These are phyloP conservation scores for Lophius piscatorius DNA, from an alignment of 2,113 vertebrate genomes.

Conservation along the genomic window DNA sequence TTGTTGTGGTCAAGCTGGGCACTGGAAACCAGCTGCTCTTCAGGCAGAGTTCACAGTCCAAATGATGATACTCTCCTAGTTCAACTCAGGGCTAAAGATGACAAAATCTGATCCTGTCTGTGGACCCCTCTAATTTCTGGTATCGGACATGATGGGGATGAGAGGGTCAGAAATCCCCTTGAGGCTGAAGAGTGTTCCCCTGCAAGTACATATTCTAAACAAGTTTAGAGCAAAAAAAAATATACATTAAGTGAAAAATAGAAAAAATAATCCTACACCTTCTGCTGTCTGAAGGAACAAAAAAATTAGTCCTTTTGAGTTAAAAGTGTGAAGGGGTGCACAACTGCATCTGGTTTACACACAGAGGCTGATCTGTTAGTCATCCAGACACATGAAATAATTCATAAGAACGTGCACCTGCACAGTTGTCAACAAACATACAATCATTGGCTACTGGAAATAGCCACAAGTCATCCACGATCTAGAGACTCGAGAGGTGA, in stretches of 20 bases:
- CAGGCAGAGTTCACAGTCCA: no score
- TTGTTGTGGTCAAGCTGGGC: no score
- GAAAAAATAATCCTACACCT: neutral
- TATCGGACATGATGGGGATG: no score
- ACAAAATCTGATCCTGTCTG: no score
- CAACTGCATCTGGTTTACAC: neutral
- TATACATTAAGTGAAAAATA: neutral
- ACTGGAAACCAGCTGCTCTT: no score
- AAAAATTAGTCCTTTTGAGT: neutral
- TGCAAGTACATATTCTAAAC: no score
- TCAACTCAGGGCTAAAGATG: no score
- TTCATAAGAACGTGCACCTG: constrained; percentile 45
- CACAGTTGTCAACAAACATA: constrained; percentile 23
- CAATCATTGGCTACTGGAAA: constrained; percentile 18
- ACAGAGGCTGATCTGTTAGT: constrained; percentile 9
- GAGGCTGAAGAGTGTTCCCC: no score
- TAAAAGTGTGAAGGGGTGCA: neutral
- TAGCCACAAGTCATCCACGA: constrained; percentile 17
- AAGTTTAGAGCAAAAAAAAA: no score
- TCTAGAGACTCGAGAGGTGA: neutral
- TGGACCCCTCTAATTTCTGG: no score
- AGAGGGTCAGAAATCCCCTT: no score
- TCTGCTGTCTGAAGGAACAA: constrained; percentile 3
- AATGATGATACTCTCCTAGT: no score
- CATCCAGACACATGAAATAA: constrained; percentile 17